Evolutionary conservation across 2,888 invertebrate genomes (phyloP), one percentile per base, ranked within the genome.

Genomic region (Parascotia fuliginaria): DNA sequence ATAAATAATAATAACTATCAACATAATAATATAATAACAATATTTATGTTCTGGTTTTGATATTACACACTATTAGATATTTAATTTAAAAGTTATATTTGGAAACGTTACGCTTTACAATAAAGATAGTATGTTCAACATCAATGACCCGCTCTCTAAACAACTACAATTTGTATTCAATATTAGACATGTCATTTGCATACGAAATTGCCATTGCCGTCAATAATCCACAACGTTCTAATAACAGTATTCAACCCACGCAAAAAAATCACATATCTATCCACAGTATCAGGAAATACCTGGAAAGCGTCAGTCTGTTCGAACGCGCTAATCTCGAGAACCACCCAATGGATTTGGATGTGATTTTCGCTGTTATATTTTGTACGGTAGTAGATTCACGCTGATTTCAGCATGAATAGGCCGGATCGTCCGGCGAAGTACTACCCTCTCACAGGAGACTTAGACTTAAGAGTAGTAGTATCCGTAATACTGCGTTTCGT

Each of bases 131-230:
- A 16, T 16, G 16, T 16, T 16, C n/a, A 33, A 15, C 9, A 13
- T 16, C 14, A 9, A 16, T 14, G 33, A 33, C 34, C 33, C 16
- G 36, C 28, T 27, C 60, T 51, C 43, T 33, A 40, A 37, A 42
- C 37, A 46, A 39, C 46, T 39, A 51, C 36, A 19, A 36, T 58
- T 61, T 57, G 42, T 47, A 50, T 61, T 44, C 54, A 45, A 44
- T 51, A 58, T 58, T 46, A 58, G n/a, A n/a, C 48, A 43, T 39
- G 48, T 46, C 39, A 60, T 63, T 63, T 55, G 31, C 46, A 59
- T 59, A 55, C 49, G 44, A 42, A 56, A 60, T 52, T 49, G 55
- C 48, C 48, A 55, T 63, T 16, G 45, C 37, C 31, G 55, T 31
- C 31, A 31, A 46, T 41, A 46, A 62, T 50, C 13, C 31, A 49